Evolutionary conservation across 2,797 vertebrate genomes (phyloP).

Genomic region (Arctocebus calabarensis): DNA sequence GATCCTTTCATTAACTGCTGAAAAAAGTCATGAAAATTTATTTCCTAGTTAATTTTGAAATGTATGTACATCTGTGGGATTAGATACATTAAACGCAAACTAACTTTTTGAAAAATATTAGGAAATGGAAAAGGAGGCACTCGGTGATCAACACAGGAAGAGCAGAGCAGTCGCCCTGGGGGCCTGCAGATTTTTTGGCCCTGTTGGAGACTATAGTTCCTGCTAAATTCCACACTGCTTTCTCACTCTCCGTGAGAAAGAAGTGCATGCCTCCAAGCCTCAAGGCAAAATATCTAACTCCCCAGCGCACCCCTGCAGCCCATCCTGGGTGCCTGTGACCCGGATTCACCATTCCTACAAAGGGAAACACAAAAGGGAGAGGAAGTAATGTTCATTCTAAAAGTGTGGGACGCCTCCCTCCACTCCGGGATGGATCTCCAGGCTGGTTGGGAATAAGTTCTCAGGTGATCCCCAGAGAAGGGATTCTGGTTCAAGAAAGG

Average conservation of each 20-base stretch:
- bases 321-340: not conserved
- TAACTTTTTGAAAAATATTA: not conserved
- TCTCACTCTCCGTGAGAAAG: not conserved
- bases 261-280: not conserved
- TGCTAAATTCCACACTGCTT: not conserved
- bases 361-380: not conserved
- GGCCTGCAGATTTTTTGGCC: rapidly evolving
- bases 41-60: conserved; percentile 20
- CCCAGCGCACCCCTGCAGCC: not conserved
- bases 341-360: not conserved
- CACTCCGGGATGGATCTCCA: not conserved
- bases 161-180: not conserved
- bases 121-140: not conserved
- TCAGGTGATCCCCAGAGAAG: not conserved
- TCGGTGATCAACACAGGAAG: not conserved
- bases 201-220: not conserved
- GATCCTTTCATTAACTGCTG: not conserved
- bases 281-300: not conserved
- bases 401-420: rapidly evolving
- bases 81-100: not conserved
- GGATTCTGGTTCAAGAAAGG: not conserved
- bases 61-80: not conserved
- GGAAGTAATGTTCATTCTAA: not conserved
- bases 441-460: not conserved
- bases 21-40: not conserved